These are phyloP conservation scores for Crotalus helleri DNA, from an alignment of 2,113 vertebrate genomes.

Conservation along the genomic window DNA sequence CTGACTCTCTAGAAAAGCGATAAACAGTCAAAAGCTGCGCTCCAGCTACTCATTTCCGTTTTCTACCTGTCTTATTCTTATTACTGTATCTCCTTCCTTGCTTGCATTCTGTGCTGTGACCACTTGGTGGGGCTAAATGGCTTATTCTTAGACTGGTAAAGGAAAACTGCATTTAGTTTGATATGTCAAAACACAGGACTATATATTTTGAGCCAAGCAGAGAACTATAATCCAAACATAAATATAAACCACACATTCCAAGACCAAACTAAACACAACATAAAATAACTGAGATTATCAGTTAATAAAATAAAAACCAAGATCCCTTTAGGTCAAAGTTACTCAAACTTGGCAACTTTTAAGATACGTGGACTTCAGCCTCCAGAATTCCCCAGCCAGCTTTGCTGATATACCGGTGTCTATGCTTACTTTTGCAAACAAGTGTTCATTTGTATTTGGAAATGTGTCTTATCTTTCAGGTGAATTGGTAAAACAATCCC, in stretches of 20 bases:
- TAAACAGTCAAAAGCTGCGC: background rate
- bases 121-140: slow-evolving; percentile 66
- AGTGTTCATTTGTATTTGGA: background rate
- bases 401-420: background rate
- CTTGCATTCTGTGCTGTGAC: slow-evolving; percentile 51
- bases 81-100: accelerated
- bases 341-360: background rate
- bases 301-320: background rate
- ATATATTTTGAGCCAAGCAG: background rate
- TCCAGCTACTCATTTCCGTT: background rate
- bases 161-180: background rate
- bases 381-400: background rate
- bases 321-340: background rate
- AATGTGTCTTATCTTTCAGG: background rate
- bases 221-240: too few species aligned
- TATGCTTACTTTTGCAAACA: background rate
- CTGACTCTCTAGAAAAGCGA: background rate
- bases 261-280: background rate
- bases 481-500: background rate
- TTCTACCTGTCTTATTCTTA: background rate
- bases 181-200: background rate
- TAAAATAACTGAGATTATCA: background rate
- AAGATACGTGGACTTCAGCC: background rate
- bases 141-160: slow-evolving; percentile 22
- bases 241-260: background rate